Percentiles rank a stretch among this genome's conserved stretches.
phyloP scores from a whole-genome alignment of 2,888 invertebrate species.

The Trachelus stipa region DNA sequence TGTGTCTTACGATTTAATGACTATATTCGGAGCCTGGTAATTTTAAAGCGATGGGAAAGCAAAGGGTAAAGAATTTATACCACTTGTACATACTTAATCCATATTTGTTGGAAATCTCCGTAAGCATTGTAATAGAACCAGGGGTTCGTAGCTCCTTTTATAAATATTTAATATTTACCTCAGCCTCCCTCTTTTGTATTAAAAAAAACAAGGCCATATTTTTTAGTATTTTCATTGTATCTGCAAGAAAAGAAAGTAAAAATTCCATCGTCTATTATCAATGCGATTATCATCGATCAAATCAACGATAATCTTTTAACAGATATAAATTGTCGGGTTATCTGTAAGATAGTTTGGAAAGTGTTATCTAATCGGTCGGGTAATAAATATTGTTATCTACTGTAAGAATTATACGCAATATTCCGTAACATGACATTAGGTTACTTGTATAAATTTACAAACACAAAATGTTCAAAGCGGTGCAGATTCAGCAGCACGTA shows the following conservation, averaged over 20 bases:
- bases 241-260: neutral
- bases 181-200: neutral
- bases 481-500: neutral
- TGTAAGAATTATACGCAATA: neutral
- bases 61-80: neutral
- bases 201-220: neutral
- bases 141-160: neutral
- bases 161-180: neutral
- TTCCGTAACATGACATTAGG: neutral
- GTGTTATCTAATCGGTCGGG: neutral
- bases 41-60: neutral
- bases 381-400: neutral
- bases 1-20: neutral
- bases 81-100: neutral
- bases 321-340: neutral
- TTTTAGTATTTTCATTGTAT: neutral
- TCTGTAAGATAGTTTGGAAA: neutral
- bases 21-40: neutral
- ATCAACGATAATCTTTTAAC: neutral
- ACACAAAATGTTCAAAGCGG: neutral
- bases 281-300: neutral
- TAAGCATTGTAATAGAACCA: neutral
- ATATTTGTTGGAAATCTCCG: neutral
- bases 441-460: constrained; percentile 1
- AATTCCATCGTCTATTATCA: neutral